Conservation (phyloP, 2,888 invertebrate genomes). For the Morpho achilles region DNA sequence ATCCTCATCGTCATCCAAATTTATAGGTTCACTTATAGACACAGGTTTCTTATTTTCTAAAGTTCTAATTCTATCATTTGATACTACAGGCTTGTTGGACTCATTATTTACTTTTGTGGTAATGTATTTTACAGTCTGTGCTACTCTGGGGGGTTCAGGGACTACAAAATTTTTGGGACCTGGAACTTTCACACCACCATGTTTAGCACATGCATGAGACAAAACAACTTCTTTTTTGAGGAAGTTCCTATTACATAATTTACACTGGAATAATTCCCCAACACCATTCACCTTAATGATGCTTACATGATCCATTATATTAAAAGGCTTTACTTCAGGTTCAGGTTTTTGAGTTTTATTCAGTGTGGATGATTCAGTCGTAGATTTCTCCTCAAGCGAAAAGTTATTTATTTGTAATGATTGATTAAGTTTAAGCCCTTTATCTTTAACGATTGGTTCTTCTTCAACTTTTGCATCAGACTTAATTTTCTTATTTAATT, state of each 20-base stretch:
- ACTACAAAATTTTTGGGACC: conserved; percentile 38
- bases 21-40: conserved; percentile 20
- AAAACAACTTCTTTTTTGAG: conserved; percentile 61
- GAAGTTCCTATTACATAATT: conserved; percentile 68
- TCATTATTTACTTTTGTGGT: conserved; percentile 46
- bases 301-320: conserved; percentile 68
- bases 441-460: conserved; percentile 13
- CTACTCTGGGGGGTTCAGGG: conserved; percentile 50
- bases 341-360: conserved; percentile 4
- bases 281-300: conserved; percentile 70
- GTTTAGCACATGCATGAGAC: conserved; percentile 66
- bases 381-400: conserved; percentile 19
- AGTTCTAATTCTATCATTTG: conserved; percentile 29
- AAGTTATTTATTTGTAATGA: conserved; percentile 25
- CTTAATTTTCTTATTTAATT: conserved; percentile 16
- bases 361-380: conserved; percentile 16
- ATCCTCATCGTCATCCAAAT: conserved; percentile 29
- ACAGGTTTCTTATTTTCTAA: conserved; percentile 16
- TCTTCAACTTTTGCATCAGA: conserved; percentile 5
- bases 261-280: conserved; percentile 68
- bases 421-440: conserved; percentile 24
- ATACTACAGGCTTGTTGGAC: conserved; percentile 34
- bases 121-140: conserved; percentile 61
- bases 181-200: conserved; percentile 51
- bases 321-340: conserved; percentile 40